phyloP scores from a whole-genome alignment of 1,140 invertebrate species.

The Anastatus disparis region DNA sequence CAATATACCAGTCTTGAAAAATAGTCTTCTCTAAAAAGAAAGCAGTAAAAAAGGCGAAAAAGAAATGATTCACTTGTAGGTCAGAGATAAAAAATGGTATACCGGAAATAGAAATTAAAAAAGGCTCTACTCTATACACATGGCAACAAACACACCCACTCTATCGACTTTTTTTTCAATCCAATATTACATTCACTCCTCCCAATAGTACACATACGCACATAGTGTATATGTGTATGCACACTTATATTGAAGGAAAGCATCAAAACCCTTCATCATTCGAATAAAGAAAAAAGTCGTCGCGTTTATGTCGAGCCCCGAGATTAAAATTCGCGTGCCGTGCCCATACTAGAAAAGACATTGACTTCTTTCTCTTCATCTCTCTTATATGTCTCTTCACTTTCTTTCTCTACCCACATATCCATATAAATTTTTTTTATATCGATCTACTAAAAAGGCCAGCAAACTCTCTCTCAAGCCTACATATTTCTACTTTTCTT shows the following conservation, averaged over 20 bases:
- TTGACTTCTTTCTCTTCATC: not conserved
- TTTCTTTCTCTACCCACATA: not conserved
- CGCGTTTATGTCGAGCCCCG: not conserved
- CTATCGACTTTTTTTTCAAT: too few relatives aligned
- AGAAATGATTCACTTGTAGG: not conserved
- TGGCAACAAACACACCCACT: not conserved
- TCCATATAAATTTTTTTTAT: too few relatives aligned
- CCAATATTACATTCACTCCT: not conserved
- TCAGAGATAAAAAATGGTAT: not conserved
- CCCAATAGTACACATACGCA: too few relatives aligned
- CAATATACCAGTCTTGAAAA: too few relatives aligned
- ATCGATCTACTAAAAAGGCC: too few relatives aligned
- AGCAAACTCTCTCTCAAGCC: too few relatives aligned
- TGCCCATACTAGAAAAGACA: not conserved
- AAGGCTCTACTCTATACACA: not conserved
- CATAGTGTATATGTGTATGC: not conserved
- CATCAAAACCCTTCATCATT: not conserved
- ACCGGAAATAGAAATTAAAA: not conserved
- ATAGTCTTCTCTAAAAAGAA: too few relatives aligned
- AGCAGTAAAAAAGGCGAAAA: not conserved
- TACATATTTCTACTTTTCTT: too few relatives aligned
- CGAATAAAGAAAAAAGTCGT: not conserved
- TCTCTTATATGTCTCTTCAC: not conserved
- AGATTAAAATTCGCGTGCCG: constrained; percentile 32
- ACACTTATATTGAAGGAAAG: not conserved